phyloP scores from a whole-genome alignment of 2,797 vertebrate genomes.

The Lagorchestes hirsutus region DNA sequence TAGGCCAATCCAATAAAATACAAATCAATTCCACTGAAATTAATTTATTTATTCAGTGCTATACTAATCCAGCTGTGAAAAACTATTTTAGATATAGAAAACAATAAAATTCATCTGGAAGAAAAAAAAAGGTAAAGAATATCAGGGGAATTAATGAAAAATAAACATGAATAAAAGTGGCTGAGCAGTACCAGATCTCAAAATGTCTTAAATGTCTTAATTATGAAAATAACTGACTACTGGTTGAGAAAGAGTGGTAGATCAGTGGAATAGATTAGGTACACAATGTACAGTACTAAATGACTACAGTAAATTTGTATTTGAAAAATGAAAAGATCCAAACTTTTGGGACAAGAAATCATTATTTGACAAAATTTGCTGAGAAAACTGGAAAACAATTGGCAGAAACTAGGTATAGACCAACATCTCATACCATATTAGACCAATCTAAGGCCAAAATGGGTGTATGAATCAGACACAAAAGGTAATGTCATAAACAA shows the following conservation, averaged over 20 bases:
- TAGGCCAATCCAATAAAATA: neutral
- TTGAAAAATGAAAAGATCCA: neutral
- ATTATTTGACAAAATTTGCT: neutral
- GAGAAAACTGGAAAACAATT: neutral
- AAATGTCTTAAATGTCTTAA: neutral
- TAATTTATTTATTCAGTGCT: neutral
- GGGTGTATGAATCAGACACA: neutral
- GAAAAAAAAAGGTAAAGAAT: neutral
- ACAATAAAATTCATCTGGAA: neutral
- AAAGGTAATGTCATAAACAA: neutral
- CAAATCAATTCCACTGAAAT: neutral
- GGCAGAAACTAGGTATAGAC: neutral
- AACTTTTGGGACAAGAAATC: neutral
- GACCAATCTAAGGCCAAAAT: neutral
- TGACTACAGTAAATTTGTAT: neutral
- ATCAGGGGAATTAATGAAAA: neutral
- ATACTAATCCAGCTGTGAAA: neutral
- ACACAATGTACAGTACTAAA: neutral
- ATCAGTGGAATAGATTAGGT: neutral
- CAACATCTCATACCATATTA: neutral
- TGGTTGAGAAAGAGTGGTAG: neutral
- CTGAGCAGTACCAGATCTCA: neutral
- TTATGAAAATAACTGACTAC: neutral
- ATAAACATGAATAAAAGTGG: neutral
- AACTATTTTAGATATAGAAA: neutral